Base-by-base conservation (phyloP, 2,113 vertebrate genomes). In the Cacatua alba region DNA sequence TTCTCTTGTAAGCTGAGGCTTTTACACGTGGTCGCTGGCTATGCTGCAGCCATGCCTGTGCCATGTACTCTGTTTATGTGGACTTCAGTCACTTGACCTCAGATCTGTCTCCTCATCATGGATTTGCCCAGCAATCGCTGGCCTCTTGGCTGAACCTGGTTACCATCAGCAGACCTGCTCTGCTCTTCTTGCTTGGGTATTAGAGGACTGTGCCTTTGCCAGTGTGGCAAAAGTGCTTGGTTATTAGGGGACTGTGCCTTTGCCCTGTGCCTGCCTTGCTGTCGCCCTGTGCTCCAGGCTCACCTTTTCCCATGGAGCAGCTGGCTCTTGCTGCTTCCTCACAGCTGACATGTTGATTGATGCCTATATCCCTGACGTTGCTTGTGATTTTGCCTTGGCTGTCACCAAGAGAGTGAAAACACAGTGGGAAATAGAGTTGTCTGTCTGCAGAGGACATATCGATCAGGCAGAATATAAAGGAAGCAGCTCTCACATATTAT, bases 101-200 rank as follows among this genome's bases (percentile, higher is more conserved):
- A 1, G 44, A 4, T 33, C 59, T 35, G 13, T 52, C 59, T 72
- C 0, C 0, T 62, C 59, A 44, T 51, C 8, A 1, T 0, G 6
- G 57, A 6, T 29, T 35, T 37, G 33, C 59, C 52, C 31, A 49
- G 70, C 44, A 28, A 6, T 23, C 3, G 0, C 72, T 35, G 63
- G 11, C 41, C 70, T 53, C 44, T 77, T 23, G 44, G 21, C 63
- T 72, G 63, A 39, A 5, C 33, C 46, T 26, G 48, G 2, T 6
- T 82, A 43, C 29, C 7, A 5, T 7, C 65, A 31, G 31, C 74
- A 93, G 28, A 53, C 7, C 43, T 72, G 17, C 35, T 35, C 75
- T 63, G 37, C 28, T 82, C 1, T 12, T 49, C 41, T 43, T 60
- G 25, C 39, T 23, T 1, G 0, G 48, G 28, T 5, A 3, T 25